Evolutionary conservation across 2,888 invertebrate genomes (phyloP).

Genomic region (Thyatira batis): DNA sequence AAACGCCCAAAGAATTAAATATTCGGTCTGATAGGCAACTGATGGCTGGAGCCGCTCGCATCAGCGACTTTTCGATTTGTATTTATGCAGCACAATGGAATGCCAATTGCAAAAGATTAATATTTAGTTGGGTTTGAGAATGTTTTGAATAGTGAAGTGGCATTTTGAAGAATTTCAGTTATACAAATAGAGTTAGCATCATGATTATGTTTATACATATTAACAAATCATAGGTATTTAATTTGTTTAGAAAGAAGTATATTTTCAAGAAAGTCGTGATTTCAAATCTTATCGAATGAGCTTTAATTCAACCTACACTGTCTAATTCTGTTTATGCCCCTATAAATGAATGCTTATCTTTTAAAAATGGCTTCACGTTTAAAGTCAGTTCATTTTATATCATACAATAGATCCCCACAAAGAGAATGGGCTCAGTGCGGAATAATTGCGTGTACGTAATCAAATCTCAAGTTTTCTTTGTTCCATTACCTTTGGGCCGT

Average conservation of each 20-base stretch:
- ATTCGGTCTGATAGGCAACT: slow-evolving; percentile 38
- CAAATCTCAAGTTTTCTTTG: slow-evolving; percentile 13
- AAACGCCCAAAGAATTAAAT: slow-evolving; percentile 46
- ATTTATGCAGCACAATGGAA: slow-evolving; percentile 37
- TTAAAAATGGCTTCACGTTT: background rate
- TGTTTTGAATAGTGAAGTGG: background rate
- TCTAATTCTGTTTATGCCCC: too few species aligned
- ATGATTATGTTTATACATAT: too few species aligned
- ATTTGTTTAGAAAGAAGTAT: too few species aligned
- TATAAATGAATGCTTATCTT: background rate
- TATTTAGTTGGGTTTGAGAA: slow-evolving; percentile 12
- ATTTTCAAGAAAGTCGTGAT: too few species aligned
- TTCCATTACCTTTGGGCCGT: slow-evolving; percentile 15
- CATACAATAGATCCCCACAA: slow-evolving; percentile 5
- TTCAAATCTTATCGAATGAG: too few species aligned
- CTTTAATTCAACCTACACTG: too few species aligned
- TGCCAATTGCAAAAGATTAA: slow-evolving; percentile 25
- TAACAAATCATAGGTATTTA: too few species aligned
- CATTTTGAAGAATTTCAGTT: too few species aligned
- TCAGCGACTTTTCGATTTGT: slow-evolving; percentile 49
- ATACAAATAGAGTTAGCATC: too few species aligned
- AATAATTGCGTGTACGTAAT: slow-evolving; percentile 15
- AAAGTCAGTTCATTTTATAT: background rate
- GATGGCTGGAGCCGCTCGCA: slow-evolving; percentile 39
- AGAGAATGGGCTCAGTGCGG: slow-evolving; percentile 11